Conservation (phyloP, 2,113 vertebrate genomes). For the Onychorhynchus coronatus region DNA sequence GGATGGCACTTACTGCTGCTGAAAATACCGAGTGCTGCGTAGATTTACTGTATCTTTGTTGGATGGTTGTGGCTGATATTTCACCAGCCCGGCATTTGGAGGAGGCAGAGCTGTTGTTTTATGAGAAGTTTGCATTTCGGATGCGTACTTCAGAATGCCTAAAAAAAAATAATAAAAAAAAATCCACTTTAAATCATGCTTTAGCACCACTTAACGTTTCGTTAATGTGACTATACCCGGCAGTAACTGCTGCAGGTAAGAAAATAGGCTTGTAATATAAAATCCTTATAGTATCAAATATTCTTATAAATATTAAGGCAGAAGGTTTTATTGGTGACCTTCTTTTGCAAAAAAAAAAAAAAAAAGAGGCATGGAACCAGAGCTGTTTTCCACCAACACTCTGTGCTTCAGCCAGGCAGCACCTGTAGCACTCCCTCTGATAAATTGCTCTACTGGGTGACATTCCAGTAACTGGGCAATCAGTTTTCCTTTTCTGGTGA, state of each 20-base stretch:
- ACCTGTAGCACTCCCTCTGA: not conserved
- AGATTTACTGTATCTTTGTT: not conserved
- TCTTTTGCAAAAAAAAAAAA: not conserved
- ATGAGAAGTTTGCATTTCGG: not conserved
- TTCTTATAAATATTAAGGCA: not conserved
- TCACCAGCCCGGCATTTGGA: conserved; percentile 32
- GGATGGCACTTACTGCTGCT: not conserved
- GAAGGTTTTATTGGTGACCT: conserved; percentile 1
- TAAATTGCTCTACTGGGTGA: not conserved
- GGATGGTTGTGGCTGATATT: not conserved
- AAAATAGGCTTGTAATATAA: not conserved
- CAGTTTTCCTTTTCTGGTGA: not conserved
- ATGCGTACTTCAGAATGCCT: not conserved
- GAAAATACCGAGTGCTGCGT: not conserved
- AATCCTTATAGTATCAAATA: not conserved
- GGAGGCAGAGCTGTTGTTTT: conserved; percentile 32
- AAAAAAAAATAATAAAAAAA: not conserved
- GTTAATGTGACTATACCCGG: not conserved
- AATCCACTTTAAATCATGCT: not conserved
- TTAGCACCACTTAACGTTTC: not conserved
- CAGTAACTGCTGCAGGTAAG: not conserved
- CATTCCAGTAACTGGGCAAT: not conserved
- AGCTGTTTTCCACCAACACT: not conserved
- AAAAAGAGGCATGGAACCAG: not conserved
- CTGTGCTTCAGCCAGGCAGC: not conserved